Conservation (phyloP, 2,113 vertebrate species). For the Bos taurus region DNA sequence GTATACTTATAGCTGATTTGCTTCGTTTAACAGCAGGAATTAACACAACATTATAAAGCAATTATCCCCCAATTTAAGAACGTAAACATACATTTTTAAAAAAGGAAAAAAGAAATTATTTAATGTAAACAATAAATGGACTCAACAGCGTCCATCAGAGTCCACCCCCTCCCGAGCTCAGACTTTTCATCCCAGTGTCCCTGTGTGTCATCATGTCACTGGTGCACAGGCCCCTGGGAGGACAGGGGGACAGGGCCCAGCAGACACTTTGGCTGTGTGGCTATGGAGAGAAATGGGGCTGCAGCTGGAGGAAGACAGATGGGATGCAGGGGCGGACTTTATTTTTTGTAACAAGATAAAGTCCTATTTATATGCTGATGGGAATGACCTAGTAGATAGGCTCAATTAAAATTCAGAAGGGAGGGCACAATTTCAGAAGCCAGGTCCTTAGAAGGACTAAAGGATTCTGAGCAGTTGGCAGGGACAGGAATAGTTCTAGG, state of each 20-base stretch:
- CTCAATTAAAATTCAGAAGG: slow-evolving; percentile 2
- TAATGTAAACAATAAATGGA: not conserved
- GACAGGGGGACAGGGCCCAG: accelerated
- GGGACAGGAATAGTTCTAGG: not conserved
- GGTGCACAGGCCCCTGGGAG: not conserved
- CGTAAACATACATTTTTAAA: not conserved
- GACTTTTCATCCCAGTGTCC: not conserved
- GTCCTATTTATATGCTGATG: not conserved
- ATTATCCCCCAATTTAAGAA: not conserved
- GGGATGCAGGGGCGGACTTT: not conserved
- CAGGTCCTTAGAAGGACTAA: not conserved
- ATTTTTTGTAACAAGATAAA: not conserved
- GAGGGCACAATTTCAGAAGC: not conserved
- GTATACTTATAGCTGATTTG: not conserved
- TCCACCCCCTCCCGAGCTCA: not conserved
- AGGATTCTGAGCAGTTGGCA: not conserved
- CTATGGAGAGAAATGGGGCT: not conserved
- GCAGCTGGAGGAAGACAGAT: not conserved
- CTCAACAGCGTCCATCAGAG: not conserved
- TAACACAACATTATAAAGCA: not conserved
- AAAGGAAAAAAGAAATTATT: not conserved
- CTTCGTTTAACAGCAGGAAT: not conserved
- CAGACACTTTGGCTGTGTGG: not conserved
- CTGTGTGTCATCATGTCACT: accelerated
- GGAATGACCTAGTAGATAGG: not conserved